Conservation (phyloP, 2,113 vertebrate genomes). For the Zosterops japonicus region DNA sequence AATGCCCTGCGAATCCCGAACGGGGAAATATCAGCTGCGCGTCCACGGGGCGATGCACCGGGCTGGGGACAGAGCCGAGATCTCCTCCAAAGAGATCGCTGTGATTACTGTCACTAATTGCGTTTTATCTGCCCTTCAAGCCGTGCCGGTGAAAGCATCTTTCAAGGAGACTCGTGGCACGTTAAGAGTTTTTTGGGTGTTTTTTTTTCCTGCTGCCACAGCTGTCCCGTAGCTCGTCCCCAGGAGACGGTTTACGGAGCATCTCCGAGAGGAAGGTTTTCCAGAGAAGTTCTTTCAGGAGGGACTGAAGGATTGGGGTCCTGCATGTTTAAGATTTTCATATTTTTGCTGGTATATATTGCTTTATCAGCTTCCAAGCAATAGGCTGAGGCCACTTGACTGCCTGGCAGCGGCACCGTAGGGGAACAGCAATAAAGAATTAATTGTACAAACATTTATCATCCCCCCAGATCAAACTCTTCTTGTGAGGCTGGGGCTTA, state of each 20-base stretch:
- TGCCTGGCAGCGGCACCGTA: background rate
- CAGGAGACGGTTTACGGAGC: background rate
- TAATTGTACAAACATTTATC: slow-evolving; percentile 59
- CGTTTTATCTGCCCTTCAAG: background rate
- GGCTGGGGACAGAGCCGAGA: background rate
- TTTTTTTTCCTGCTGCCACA: background rate
- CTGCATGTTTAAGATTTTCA: background rate
- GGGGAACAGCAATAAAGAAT: slow-evolving; percentile 35
- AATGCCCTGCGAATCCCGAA: background rate
- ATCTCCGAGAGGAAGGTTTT: background rate
- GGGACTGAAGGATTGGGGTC: background rate
- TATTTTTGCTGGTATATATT: background rate
- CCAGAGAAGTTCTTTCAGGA: background rate
- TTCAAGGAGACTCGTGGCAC: background rate
- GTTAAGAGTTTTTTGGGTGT: background rate
- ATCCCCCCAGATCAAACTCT: slow-evolving; percentile 35
- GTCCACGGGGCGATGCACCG: background rate
- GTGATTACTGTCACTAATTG: background rate
- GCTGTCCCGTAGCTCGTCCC: background rate
- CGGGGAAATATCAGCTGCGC: background rate
- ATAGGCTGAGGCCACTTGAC: background rate
- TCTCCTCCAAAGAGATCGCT: background rate
- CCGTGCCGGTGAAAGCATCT: background rate
- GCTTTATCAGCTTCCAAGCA: background rate
- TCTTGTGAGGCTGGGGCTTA: slow-evolving; percentile 6